Percentiles rank a stretch among this genome's conserved stretches.
phyloP scores from a whole-genome alignment of 2,113 vertebrate species.

The Abramis brama region DNA sequence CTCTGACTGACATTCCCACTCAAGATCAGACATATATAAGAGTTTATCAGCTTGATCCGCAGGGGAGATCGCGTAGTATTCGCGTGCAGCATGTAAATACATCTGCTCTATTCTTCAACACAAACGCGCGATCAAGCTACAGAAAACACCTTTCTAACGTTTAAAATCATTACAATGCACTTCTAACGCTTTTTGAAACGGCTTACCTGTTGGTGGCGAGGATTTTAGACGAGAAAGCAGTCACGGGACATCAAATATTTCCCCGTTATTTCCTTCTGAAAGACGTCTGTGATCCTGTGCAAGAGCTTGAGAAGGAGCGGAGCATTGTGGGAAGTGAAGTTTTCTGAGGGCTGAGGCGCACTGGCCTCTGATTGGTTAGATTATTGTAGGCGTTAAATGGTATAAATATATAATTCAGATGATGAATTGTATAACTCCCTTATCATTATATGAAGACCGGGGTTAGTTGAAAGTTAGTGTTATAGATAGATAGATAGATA shows the following conservation, averaged over 20 bases:
- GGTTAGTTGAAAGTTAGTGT: no score
- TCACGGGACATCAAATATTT: constrained; percentile 6
- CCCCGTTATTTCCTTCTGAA: constrained; percentile 35
- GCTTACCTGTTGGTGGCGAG: neutral
- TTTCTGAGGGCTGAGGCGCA: constrained; percentile 38
- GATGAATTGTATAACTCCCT: neutral
- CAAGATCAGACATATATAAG: neutral
- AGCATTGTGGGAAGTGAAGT: constrained; percentile 65
- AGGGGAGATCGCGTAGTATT: neutral
- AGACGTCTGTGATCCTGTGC: constrained; percentile 42
- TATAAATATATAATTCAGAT: neutral
- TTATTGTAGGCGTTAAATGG: neutral
- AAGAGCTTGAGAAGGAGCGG: constrained; percentile 45
- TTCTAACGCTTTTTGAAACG: neutral
- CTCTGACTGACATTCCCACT: neutral
- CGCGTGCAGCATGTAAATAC: constrained; percentile 25
- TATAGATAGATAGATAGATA: neutral
- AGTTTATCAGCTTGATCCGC: neutral
- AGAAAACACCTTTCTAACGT: neutral
- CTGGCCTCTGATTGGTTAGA: constrained; percentile 56
- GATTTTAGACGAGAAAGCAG: constrained; percentile 7
- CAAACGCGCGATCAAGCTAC: constrained; percentile 25
- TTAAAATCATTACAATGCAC: constrained; percentile 4
- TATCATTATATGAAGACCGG: neutral
- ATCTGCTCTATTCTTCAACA: constrained; percentile 27